Percentiles rank a stretch among this genome's conserved stretches.
Evolutionary conservation across 2,888 invertebrate species (phyloP).

Genomic region (Lamproptera curius): DNA sequence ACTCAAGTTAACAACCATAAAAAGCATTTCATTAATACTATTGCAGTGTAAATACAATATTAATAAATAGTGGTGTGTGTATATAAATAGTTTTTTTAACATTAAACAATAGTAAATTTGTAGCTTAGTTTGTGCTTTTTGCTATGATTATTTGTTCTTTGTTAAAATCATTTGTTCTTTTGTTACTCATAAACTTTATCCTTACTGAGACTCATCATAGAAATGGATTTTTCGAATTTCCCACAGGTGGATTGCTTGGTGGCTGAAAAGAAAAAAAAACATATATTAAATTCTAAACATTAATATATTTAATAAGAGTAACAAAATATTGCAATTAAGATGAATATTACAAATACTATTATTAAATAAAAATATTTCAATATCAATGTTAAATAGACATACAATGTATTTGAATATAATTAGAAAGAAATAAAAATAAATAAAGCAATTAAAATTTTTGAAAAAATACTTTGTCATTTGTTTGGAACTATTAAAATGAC

Average conservation of each 20-base stretch:
- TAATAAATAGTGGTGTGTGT: conserved; percentile 27
- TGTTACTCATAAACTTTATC: conserved; percentile 41
- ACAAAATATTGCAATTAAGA: too few species aligned
- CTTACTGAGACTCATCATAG: conserved; percentile 48
- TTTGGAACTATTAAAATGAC: too few species aligned
- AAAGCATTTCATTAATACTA: conserved; percentile 39
- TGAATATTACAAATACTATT: too few species aligned
- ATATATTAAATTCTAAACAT: too few species aligned
- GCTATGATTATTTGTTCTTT: conserved; percentile 58
- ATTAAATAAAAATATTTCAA: too few species aligned
- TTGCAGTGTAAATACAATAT: conserved; percentile 52
- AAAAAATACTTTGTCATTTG: too few species aligned
- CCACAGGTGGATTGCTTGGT: conserved; percentile 55
- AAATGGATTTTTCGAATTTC: conserved; percentile 71
- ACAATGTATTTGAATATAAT: too few species aligned
- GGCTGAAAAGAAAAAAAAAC: conserved; percentile 55
- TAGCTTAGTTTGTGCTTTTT: conserved; percentile 69
- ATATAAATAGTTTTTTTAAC: conserved; percentile 35
- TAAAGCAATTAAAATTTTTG: too few species aligned
- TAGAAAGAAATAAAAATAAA: too few species aligned
- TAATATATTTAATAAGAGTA: too few species aligned
- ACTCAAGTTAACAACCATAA: conserved; percentile 52
- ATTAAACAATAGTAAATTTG: conserved; percentile 54
- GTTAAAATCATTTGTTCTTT: conserved; percentile 55
- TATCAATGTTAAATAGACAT: too few species aligned